Percentiles rank a stretch among this genome's conserved stretches.
Evolutionary conservation across 2,113 vertebrate genomes (phyloP).

Genomic region (Oxygymnocypris stewartii): DNA sequence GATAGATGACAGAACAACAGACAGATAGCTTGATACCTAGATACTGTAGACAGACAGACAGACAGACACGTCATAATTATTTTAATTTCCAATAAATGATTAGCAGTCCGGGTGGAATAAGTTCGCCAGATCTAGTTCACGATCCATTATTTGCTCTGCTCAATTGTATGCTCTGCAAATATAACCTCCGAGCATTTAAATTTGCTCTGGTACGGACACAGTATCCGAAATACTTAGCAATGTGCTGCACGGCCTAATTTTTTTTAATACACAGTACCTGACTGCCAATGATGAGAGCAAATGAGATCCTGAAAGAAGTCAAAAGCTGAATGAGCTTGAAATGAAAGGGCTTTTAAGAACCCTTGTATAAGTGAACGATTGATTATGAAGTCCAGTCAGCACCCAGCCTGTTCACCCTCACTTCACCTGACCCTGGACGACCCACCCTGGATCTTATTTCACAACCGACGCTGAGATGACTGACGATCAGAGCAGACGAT

Average conservation of each 20-base stretch:
- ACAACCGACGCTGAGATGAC: neutral
- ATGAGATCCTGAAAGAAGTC: conserved; percentile 29
- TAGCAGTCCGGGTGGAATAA: neutral
- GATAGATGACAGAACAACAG: neutral
- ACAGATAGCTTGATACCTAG: neutral
- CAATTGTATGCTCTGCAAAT: neutral
- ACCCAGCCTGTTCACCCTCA: neutral
- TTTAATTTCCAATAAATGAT: neutral
- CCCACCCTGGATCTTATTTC: neutral
- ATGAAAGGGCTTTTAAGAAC: neutral
- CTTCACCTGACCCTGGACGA: neutral
- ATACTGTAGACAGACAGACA: neutral
- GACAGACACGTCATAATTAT: neutral
- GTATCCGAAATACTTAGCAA: conserved; percentile 9
- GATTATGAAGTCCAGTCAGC: neutral
- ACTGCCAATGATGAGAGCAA: conserved; percentile 6
- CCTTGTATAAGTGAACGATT: neutral
- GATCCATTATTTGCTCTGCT: neutral
- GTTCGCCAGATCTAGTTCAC: neutral
- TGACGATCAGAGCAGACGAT: neutral
- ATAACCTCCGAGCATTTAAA: neutral
- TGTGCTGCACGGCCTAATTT: neutral
- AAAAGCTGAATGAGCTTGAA: neutral
- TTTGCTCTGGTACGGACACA: neutral
- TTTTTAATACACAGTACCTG: conserved; percentile 22